These are phyloP conservation scores for Oscheius sp. DNA, from an alignment of 2,888 invertebrate species.

Conservation along the genomic window DNA sequence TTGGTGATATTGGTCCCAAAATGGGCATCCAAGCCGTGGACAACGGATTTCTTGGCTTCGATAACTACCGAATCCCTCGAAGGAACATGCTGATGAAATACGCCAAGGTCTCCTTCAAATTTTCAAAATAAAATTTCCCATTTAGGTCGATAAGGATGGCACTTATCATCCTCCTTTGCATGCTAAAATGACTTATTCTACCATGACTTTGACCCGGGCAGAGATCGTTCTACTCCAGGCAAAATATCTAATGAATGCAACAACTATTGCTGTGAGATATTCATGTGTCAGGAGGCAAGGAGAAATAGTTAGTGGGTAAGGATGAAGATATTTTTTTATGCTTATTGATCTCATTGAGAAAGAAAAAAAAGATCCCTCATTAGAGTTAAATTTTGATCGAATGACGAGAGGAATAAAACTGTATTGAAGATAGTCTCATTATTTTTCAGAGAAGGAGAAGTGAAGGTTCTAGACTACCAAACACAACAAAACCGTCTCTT, in stretches of 20 bases:
- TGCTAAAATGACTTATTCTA: conserved; percentile 86
- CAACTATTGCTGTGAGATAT: conserved; percentile 88
- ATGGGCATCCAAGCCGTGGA: conserved; percentile 90
- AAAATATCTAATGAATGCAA: conserved; percentile 77
- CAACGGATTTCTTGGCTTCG: conserved; percentile 89
- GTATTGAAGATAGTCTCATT: too few species aligned
- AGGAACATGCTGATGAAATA: conserved; percentile 92
- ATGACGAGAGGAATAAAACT: too few species aligned
- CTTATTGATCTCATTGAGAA: too few species aligned
- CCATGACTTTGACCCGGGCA: conserved; percentile 82
- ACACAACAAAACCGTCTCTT: conserved; percentile 93
- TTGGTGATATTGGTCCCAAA: conserved; percentile 93
- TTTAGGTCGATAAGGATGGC: conserved; percentile 77
- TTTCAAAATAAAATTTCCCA: not conserved
- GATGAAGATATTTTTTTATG: not conserved
- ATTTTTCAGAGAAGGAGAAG: conserved; percentile 85
- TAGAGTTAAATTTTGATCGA: too few species aligned
- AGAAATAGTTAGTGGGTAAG: conserved; percentile 82
- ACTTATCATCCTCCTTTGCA: conserved; percentile 85
- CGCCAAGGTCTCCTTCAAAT: conserved; percentile 77
- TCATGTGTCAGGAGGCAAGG: conserved; percentile 89
- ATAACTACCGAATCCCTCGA: conserved; percentile 86
- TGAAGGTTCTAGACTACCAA: conserved; percentile 89
- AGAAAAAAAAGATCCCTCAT: too few species aligned
- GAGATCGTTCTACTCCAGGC: conserved; percentile 91